These are phyloP conservation scores for Embiotoca jacksoni DNA, from an alignment of 2,113 vertebrate genomes.

Conservation along the genomic window DNA sequence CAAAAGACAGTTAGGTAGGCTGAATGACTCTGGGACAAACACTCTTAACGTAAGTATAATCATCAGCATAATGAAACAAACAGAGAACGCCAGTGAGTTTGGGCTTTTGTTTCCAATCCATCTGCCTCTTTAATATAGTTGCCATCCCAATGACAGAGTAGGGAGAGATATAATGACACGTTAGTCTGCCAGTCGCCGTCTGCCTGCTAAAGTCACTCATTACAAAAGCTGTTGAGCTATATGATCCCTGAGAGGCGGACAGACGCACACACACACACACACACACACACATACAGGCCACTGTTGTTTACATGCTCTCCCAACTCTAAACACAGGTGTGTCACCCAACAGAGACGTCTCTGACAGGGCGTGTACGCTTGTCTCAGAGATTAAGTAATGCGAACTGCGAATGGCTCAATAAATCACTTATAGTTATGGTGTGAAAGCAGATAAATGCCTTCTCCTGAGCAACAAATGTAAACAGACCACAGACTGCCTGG, in stretches of 20 bases:
- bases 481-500: conserved; percentile 58
- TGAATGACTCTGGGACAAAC: conserved; percentile 29
- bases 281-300: conserved; percentile 9
- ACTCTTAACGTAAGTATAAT: conserved; percentile 6
- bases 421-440: conserved; percentile 14
- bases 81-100: conserved; percentile 44
- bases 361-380: conserved; percentile 22
- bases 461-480: conserved; percentile 20
- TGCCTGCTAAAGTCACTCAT: conserved; percentile 70
- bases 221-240: conserved; percentile 68
- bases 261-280: conserved; percentile 25
- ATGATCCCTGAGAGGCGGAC: conserved; percentile 50
- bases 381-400: too few species aligned
- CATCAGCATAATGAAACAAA: conserved; percentile 30
- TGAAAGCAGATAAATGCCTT: conserved; percentile 16
- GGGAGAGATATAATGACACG: conserved; percentile 67
- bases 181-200: conserved; percentile 62
- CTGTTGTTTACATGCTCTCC: conserved; percentile 60
- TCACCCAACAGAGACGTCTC: conserved; percentile 50
- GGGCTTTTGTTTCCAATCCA: conserved; percentile 35
- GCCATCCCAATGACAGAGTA: conserved; percentile 69
- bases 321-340: conserved; percentile 78
- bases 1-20: conserved; percentile 43
- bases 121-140: conserved; percentile 58
- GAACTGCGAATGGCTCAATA: too few species aligned